A percentile compares a stretch with the other conserved stretches of the same genome.
Evolutionary conservation across 1,140 invertebrate species (phyloP).

Genomic region (Tenebrio molitor): DNA sequence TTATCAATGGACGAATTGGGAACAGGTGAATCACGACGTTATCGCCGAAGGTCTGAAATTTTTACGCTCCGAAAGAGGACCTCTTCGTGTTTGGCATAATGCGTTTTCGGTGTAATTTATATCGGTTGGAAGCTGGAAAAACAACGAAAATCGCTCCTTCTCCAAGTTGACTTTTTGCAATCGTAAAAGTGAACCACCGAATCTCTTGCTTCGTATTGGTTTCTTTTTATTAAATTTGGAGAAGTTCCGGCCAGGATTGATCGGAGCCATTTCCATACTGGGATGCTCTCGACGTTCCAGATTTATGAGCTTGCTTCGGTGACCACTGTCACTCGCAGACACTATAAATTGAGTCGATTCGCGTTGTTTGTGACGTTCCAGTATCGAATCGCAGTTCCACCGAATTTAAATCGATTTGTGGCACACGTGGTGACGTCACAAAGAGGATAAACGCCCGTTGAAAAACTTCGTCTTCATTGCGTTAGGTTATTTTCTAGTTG

Average conservation of each 20-base stretch:
- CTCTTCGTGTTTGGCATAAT: too few relatives aligned
- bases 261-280: neutral
- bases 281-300: neutral
- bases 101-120: neutral
- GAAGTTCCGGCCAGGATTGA: neutral
- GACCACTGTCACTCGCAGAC: neutral
- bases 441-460: too few relatives aligned
- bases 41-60: too few relatives aligned
- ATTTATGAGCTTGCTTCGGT: neutral
- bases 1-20: constrained; percentile 2
- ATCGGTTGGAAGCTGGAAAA: too few relatives aligned
- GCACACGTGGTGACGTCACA: too few relatives aligned
- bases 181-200: neutral
- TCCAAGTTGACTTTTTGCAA: too few relatives aligned
- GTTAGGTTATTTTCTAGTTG: too few relatives aligned
- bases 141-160: too few relatives aligned
- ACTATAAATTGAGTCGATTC: neutral
- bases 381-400: too few relatives aligned
- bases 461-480: too few relatives aligned
- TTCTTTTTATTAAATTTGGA: neutral
- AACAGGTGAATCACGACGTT: neutral
- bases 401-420: too few relatives aligned
- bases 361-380: neutral
- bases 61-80: too few relatives aligned
- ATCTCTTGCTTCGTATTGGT: neutral